Evolutionary conservation across 2,888 invertebrate species (phyloP), one percentile per base, ranked within the genome.

Genomic region (Willowsia nigromaculata): DNA sequence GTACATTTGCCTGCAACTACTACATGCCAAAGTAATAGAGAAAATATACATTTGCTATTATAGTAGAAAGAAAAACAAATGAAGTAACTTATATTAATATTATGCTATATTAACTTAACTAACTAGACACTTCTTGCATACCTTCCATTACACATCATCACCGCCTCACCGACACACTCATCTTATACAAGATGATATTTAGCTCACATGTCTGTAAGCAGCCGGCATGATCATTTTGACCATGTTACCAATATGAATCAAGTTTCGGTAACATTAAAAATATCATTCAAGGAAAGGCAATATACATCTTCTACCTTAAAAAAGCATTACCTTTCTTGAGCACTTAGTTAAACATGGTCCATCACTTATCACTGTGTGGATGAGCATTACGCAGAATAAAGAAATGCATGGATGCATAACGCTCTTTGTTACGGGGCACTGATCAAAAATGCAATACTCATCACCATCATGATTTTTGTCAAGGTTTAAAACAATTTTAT

Each of bases 401-500:
- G 71, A 87, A 81, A 87, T 82, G 87, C 59, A 81, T 74, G 81
- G 80, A 80, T 81, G 87, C 81, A 88, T 74, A 88, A 76, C 43
- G 78, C 53, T 76, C 53, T 88, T 83, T 88, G 88, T 88, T 88
- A 88, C 88, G 88, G 88, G 88, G 88, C 50, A 53, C 88, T 88
- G 83, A 83, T 88, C 76, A 88, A 88, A 88, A 83, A 76, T 88
- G 88, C 88, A 88, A 62, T 88, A 56, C 22, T 68, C 68, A 68
- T 68, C 68, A 27, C 9, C 37, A 18, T 33, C 68, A 7, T 68
- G n/a, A 78, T 78, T 78, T 85, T 85, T 78, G 85, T 85, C 85
- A 85, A 85, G 85, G 85, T 78, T 85, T 85, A 43, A 78, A 76
- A n/a, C 56, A 7, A 68, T 68, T 65, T 62, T 68, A 37, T 18